These are phyloP conservation scores for Psix sp. DNA, from an alignment of 1,140 invertebrate genomes.

Conservation along the genomic window DNA sequence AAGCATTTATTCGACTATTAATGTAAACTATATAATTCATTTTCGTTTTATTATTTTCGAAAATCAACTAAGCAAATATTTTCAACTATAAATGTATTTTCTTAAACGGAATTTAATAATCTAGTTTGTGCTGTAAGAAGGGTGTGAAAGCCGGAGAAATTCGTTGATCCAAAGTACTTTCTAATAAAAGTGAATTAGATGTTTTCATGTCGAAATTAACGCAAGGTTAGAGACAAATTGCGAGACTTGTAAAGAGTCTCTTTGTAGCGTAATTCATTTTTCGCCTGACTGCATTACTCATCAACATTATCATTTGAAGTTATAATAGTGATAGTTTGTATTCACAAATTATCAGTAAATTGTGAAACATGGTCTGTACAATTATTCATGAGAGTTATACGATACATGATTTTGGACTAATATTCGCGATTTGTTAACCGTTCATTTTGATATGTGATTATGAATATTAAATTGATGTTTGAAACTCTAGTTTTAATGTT, in stretches of 20 bases:
- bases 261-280: constrained; percentile 52
- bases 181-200: constrained; percentile 43
- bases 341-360: constrained; percentile 35
- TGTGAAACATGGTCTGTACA: constrained; percentile 1
- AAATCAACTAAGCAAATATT: too few species aligned
- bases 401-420: constrained; percentile 30
- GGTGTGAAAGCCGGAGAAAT: constrained; percentile 25
- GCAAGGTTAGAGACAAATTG: constrained; percentile 15
- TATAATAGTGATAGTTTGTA: constrained; percentile 37
- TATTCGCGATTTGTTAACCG: constrained; percentile 27
- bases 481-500: too few species aligned
- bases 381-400: constrained; percentile 29
- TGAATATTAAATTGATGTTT: constrained; percentile 22
- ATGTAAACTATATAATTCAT: too few species aligned
- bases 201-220: constrained; percentile 37
- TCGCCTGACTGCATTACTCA: constrained; percentile 31
- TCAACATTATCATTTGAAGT: constrained; percentile 56
- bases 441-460: constrained; percentile 29
- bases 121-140: constrained; percentile 13
- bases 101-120: constrained; percentile 44
- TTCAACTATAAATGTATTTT: constrained; percentile 4
- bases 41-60: too few species aligned
- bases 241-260: constrained; percentile 20
- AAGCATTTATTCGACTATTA: too few species aligned
- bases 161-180: constrained; percentile 32